Base-by-base conservation (phyloP, 2,113 vertebrate species). In the Corythornis madagascariensis region DNA sequence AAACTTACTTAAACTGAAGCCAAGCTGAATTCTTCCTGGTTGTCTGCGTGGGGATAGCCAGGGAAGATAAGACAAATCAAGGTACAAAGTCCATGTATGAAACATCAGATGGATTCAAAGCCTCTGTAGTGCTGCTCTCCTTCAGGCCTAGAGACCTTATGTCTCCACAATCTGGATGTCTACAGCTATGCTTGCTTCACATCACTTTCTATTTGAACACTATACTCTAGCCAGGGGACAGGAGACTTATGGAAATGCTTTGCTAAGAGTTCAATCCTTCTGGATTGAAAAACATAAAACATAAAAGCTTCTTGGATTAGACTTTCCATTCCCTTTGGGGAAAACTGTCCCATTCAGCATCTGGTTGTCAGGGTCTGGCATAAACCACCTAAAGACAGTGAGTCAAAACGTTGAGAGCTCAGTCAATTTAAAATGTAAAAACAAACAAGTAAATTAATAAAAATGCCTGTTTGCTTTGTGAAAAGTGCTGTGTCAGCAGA, bases 1-100 rank as follows among this genome's bases (percentile, higher is more conserved):
- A 96, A 91, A 91, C 38, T 63, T 71, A 71, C 24, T 89, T 43
- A 89, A 87, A 64, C 43, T 64, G 52, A 80, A 77, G 89, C 91
- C 88, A 92, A 93, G 64, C 25, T 59, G 66, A 91, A 79, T 85
- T 86, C 57, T 64, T 87, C 50, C 40, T 92, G 59, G 55, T 73
- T 77, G 71, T 83, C 95, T 89, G 50, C 74, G 52, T 1, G 0
- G 56, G 48, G 56, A 75, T 45, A 85, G 71, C 17, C 33, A 56
- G 35, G 43, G 57, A 90, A 86, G 78, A 74, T 48, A 89, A 91
- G 82, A 56, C 22, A 89, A 88, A 89, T 64, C 79, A 92, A 89
- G 67, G 60, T 83, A 77, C 14, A 33, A 76, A 83, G 52, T 67
- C 53, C 55, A 53, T 56, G 33, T 53, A 14, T 12, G 57, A 86